phyloP scores from a whole-genome alignment of 2,113 vertebrate species.

The Eidolon helvum region DNA sequence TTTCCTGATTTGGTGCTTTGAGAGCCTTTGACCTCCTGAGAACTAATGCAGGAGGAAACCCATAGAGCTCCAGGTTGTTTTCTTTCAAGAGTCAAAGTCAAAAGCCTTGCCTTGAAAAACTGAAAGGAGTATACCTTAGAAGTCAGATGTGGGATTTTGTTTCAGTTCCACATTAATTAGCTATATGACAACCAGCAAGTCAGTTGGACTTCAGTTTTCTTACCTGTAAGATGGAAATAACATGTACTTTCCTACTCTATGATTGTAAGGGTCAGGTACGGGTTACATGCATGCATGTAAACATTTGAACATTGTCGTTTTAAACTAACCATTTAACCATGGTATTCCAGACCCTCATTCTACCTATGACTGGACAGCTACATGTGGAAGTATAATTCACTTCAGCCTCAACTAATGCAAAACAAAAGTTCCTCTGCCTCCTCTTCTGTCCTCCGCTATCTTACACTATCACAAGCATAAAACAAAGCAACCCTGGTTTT shows the following conservation, averaged over 20 bases:
- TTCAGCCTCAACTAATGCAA: background rate
- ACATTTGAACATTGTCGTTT: background rate
- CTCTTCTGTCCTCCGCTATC: too few relatives aligned
- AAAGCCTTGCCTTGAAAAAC: background rate
- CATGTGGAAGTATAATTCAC: background rate
- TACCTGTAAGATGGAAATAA: background rate
- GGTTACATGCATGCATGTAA: background rate
- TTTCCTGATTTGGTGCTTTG: background rate
- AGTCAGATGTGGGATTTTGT: conserved; percentile 1
- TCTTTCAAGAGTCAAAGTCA: background rate
- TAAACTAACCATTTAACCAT: background rate
- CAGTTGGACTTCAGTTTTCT: background rate
- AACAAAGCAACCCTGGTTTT: background rate
- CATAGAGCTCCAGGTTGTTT: background rate
- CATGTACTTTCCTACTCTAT: background rate
- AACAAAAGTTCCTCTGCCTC: background rate
- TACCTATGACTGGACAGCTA: background rate
- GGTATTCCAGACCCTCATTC: background rate
- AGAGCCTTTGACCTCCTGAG: background rate
- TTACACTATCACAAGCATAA: background rate
- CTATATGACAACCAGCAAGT: background rate
- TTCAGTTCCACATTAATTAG: background rate
- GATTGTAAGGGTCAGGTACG: background rate
- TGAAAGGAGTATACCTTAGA: background rate
- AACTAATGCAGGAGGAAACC: background rate